These are phyloP conservation scores for Bombyx huttoni DNA, from an alignment of 2,888 invertebrate species.

Conservation along the genomic window DNA sequence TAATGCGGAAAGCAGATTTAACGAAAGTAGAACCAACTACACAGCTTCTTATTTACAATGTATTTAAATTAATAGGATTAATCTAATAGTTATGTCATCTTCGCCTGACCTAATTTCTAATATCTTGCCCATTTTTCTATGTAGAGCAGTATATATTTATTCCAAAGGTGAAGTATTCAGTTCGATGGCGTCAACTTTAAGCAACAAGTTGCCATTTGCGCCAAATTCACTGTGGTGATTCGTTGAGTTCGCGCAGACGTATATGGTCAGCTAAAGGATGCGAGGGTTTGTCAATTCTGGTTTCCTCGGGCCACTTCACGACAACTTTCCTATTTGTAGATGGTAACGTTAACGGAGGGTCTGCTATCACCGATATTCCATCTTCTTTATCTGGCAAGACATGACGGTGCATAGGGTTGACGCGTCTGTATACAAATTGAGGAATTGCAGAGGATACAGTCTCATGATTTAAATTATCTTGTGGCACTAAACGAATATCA, in stretches of 20 bases:
- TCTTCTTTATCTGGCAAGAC: constrained; percentile 47
- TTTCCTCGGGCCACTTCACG: constrained; percentile 56
- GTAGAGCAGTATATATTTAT: constrained; percentile 28
- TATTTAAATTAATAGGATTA: constrained; percentile 23
- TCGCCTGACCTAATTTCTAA: constrained; percentile 34
- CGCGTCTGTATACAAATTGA: constrained; percentile 41
- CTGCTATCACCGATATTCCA: constrained; percentile 48
- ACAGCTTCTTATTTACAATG: constrained; percentile 34
- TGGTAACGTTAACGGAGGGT: constrained; percentile 55
- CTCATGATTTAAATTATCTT: constrained; percentile 19
- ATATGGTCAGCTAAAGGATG: constrained; percentile 49
- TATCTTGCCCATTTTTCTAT: constrained; percentile 25
- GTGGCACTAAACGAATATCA: constrained; percentile 18
- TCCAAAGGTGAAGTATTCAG: constrained; percentile 39
- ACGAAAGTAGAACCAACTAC: neutral
- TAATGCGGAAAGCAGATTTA: neutral
- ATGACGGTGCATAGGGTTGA: constrained; percentile 50
- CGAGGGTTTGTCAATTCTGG: constrained; percentile 22
- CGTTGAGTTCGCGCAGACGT: constrained; percentile 44
- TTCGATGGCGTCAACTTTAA: constrained; percentile 21
- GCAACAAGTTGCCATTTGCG: constrained; percentile 4
- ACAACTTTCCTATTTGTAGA: constrained; percentile 42
- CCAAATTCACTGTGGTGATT: constrained; percentile 43
- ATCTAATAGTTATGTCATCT: constrained; percentile 22
- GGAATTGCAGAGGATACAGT: constrained; percentile 20